phyloP scores from a whole-genome alignment of 2,113 vertebrate species.

The Cinclus mexicanus region DNA sequence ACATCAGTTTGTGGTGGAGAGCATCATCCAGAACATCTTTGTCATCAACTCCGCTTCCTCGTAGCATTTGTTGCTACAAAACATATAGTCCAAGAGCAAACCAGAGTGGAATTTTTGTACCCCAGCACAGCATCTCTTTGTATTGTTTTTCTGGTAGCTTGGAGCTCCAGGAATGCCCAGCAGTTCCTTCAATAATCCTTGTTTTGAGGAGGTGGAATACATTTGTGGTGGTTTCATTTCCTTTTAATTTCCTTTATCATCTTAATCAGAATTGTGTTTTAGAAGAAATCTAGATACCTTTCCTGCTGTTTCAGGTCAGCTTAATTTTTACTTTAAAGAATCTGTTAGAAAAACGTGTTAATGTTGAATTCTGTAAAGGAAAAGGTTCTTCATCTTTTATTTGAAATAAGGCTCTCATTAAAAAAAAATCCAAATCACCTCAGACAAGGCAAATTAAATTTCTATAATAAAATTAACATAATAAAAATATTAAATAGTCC shows the following conservation, averaged over 20 bases:
- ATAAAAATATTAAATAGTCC: background rate
- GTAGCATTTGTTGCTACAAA: background rate
- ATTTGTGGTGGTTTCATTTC: conserved; percentile 60
- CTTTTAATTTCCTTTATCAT: conserved; percentile 50
- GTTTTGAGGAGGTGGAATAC: conserved; percentile 12
- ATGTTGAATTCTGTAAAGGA: background rate
- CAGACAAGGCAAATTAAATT: background rate
- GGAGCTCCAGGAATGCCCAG: conserved; percentile 40
- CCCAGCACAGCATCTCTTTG: background rate
- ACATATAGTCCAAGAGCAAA: background rate
- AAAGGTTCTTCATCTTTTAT: background rate
- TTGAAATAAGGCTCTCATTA: background rate
- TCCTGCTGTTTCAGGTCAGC: background rate
- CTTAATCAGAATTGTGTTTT: background rate
- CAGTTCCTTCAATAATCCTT: conserved; percentile 57
- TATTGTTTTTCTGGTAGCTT: background rate
- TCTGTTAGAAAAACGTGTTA: background rate
- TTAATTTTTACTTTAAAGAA: background rate
- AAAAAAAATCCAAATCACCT: background rate
- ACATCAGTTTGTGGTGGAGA: background rate
- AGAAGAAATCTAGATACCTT: background rate
- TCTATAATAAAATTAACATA: background rate
- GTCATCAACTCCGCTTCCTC: background rate
- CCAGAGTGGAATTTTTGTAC: background rate
- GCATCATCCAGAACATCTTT: background rate